A percentile compares a stretch with the other conserved stretches of the same genome.
phyloP scores from a whole-genome alignment of 2,888 invertebrate genomes.

The Stomorhina lunata region DNA sequence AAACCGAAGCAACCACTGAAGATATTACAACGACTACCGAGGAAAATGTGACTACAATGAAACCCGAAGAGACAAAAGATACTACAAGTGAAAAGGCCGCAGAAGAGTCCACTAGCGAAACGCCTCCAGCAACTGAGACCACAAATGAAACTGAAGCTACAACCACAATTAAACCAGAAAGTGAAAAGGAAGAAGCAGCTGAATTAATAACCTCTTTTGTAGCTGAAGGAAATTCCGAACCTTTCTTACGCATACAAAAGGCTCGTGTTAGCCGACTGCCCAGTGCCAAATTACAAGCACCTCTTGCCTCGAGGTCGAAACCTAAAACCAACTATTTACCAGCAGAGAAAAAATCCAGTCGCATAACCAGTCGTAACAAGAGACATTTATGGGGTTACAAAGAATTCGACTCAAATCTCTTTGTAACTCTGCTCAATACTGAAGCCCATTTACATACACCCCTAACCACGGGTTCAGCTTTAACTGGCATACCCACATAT shows the following conservation, averaged over 20 bases:
- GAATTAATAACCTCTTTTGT: constrained; percentile 74
- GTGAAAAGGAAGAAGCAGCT: constrained; percentile 70
- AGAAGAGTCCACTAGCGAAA: constrained; percentile 15
- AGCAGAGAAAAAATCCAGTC: constrained; percentile 42
- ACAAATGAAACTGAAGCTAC: constrained; percentile 67
- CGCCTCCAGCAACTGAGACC: constrained; percentile 9
- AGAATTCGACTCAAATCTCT: constrained; percentile 74
- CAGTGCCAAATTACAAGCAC: constrained; percentile 74
- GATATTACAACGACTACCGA: constrained; percentile 39
- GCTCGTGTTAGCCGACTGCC: constrained; percentile 71
- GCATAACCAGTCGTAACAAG: constrained; percentile 67
- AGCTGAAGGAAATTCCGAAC: constrained; percentile 72
- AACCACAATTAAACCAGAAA: constrained; percentile 62
- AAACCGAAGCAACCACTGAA: constrained; percentile 59
- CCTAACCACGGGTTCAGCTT: constrained; percentile 10
- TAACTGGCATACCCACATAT: constrained; percentile 57
- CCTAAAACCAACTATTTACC: constrained; percentile 65
- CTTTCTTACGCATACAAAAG: constrained; percentile 74
- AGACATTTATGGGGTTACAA: constrained; percentile 74
- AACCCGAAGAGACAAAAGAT: constrained; percentile 14
- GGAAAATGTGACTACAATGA: constrained; percentile 17
- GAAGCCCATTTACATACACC: constrained; percentile 63
- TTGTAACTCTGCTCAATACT: constrained; percentile 72
- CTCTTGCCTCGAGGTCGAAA: constrained; percentile 60
- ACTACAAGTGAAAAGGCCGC: neutral